Percentiles rank a stretch among this genome's conserved stretches.
Evolutionary conservation across 2,113 vertebrate species (phyloP).

Genomic region (Spheniscus mendiculus): DNA sequence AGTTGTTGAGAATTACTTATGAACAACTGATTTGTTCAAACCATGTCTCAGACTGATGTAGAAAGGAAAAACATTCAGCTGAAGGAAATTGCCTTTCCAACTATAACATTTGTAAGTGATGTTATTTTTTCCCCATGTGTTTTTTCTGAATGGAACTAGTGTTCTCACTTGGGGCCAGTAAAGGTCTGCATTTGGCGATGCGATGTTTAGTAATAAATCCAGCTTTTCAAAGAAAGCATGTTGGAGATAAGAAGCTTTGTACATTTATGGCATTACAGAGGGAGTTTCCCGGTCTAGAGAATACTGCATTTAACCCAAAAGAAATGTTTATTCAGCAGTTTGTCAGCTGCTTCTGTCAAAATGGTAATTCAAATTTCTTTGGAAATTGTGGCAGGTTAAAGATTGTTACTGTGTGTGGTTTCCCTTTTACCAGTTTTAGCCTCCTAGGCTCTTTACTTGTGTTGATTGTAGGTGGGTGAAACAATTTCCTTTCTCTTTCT

Average conservation of each 20-base stretch:
- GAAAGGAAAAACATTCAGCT: constrained; percentile 11
- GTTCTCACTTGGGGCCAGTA: background rate
- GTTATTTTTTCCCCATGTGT: background rate
- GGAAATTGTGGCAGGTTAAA: background rate
- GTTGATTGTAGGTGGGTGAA: background rate
- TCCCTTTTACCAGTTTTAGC: background rate
- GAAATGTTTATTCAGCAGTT: background rate
- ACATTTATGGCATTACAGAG: background rate
- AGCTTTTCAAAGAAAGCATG: background rate
- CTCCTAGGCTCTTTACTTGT: background rate
- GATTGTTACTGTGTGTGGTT: background rate
- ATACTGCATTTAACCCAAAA: background rate
- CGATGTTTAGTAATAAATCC: background rate
- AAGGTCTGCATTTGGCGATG: background rate
- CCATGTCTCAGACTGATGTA: background rate
- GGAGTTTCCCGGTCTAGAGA: background rate
- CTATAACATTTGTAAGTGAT: constrained; percentile 21
- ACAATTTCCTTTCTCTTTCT: background rate
- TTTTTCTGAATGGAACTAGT: constrained; percentile 47
- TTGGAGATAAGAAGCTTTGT: background rate
- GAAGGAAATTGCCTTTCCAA: constrained; percentile 64
- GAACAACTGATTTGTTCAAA: constrained; percentile 23
- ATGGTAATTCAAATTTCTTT: background rate
- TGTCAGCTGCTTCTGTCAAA: background rate
- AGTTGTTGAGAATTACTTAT: background rate